Percentiles rank a stretch among this genome's conserved stretches.
These are phyloP conservation scores for Drosophila saltans DNA, from an alignment of 1,140 invertebrate genomes.

Conservation along the genomic window DNA sequence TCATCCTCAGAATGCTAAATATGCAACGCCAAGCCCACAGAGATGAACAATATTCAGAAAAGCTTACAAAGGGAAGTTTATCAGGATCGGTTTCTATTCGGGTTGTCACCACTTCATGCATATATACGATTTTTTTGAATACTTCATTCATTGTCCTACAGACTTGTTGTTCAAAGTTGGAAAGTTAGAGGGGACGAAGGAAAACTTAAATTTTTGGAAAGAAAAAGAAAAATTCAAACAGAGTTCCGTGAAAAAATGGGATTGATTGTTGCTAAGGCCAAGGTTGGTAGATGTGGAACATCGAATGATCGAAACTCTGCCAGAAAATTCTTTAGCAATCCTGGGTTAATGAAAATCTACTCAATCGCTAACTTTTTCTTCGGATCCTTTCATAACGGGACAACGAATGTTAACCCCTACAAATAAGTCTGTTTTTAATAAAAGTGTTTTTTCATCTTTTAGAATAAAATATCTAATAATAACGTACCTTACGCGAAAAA, in stretches of 20 bases:
- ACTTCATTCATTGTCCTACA: slow-evolving; percentile 52
- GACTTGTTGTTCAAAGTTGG: slow-evolving; percentile 36
- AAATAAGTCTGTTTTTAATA: too few species aligned
- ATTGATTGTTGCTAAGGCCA: not conserved
- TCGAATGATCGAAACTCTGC: slow-evolving; percentile 1
- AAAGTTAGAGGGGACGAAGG: not conserved
- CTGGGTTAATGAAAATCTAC: not conserved
- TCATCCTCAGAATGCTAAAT: not conserved
- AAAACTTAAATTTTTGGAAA: not conserved
- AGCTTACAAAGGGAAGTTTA: slow-evolving; percentile 18
- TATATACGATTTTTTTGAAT: slow-evolving; percentile 34
- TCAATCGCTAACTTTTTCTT: too few species aligned
- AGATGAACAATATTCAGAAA: slow-evolving; percentile 26
- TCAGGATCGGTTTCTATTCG: not conserved
- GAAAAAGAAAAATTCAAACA: not conserved
- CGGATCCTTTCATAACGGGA: too few species aligned
- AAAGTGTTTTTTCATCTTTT: too few species aligned
- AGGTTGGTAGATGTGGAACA: not conserved
- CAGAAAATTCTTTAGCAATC: not conserved
- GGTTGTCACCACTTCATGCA: slow-evolving; percentile 4
- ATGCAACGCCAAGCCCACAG: slow-evolving; percentile 18
- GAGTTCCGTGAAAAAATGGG: not conserved
- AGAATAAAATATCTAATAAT: too few species aligned
- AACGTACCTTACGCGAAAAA: too few species aligned
- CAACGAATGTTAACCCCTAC: too few species aligned